Evolutionary conservation across 2,888 invertebrate species (phyloP).

Genomic region (Apomyelois bistriatella): DNA sequence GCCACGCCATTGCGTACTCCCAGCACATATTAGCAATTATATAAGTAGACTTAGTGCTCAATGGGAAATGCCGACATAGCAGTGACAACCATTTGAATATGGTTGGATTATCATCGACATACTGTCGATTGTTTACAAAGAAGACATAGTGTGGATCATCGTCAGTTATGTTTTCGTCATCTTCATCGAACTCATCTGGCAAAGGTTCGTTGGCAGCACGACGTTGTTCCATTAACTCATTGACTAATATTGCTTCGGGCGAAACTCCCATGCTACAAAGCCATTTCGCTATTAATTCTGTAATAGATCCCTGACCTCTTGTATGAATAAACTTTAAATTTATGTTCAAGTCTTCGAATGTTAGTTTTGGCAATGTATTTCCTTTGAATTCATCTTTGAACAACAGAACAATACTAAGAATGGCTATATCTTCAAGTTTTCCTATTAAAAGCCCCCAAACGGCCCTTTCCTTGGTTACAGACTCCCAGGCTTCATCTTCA

Average conservation of each 20-base stretch:
- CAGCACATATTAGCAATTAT: slow-evolving; percentile 93
- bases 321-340: slow-evolving; percentile 83
- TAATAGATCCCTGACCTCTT: slow-evolving; percentile 89
- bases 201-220: slow-evolving; percentile 28
- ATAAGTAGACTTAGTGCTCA: slow-evolving; percentile 89
- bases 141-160: slow-evolving; percentile 48
- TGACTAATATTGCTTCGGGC: slow-evolving; percentile 81
- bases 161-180: slow-evolving; percentile 10
- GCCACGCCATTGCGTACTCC: slow-evolving; percentile 95
- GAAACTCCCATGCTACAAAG: slow-evolving; percentile 86
- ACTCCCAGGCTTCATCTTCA: slow-evolving; percentile 87
- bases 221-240: slow-evolving; percentile 62
- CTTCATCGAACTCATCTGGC: slow-evolving; percentile 34
- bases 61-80: slow-evolving; percentile 89
- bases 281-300: slow-evolving; percentile 94
- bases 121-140: slow-evolving; percentile 53
- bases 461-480: slow-evolving; percentile 90
- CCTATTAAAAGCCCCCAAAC: slow-evolving; percentile 93
- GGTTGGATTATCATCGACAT: slow-evolving; percentile 62
- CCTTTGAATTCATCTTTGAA: slow-evolving; percentile 65
- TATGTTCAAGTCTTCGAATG: slow-evolving; percentile 78
- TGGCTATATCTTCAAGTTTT: slow-evolving; percentile 92
- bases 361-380: slow-evolving; percentile 73
- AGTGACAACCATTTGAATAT: slow-evolving; percentile 82
- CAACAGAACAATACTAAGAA: slow-evolving; percentile 85